Evolutionary conservation across 2,888 invertebrate species (phyloP), one percentile per base, ranked within the genome.

Genomic region (Lasioglossum morio): DNA sequence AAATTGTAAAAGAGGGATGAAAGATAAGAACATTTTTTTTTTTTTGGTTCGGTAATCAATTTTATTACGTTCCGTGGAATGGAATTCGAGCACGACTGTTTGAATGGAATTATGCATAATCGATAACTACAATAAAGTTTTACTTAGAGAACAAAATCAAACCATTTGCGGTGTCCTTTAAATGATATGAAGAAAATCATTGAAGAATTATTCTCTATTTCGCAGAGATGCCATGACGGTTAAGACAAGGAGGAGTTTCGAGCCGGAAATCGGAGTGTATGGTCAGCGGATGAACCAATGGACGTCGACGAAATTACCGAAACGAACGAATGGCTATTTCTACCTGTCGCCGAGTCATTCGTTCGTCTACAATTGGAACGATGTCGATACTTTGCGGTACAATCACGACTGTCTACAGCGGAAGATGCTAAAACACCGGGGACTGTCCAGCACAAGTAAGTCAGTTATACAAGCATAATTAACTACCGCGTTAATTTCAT

Each of bases 181-280:
- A 23, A 53, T 53, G 2, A 23, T 8, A 60, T 27, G 16, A 14
- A 27, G 4, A 27, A 27, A 14, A 27, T 23, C 0, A 60, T 60
- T 4, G 5, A 27, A n/a, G 60, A 27, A 27, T 63, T 63, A 14
- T 63, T 30, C 8, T n/a, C 0, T 3, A 57, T 30, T 10, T 19
- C 43, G 16, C 40, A 88, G 84, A 77, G 30, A 84, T 85, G 77
- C 80, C 77, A 92, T 89, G 76, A 85, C 88, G 77, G 84, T 89
- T 48, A 89, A 84, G 77, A 89, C 83, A 73, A 90, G 81, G 70
- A 57, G 57, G n/a, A 89, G 87, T 78, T 78, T 80, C 40, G 79
- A 82, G 46, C 27, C 74, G 40, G 80, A 81, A 37, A 80, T 76
- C 5, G 72, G 60, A 14, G 30, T 5, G 4, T 46, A 16, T n/a